Conservation (phyloP, 2,888 invertebrate genomes). For the Gandaritis pyraliata region DNA sequence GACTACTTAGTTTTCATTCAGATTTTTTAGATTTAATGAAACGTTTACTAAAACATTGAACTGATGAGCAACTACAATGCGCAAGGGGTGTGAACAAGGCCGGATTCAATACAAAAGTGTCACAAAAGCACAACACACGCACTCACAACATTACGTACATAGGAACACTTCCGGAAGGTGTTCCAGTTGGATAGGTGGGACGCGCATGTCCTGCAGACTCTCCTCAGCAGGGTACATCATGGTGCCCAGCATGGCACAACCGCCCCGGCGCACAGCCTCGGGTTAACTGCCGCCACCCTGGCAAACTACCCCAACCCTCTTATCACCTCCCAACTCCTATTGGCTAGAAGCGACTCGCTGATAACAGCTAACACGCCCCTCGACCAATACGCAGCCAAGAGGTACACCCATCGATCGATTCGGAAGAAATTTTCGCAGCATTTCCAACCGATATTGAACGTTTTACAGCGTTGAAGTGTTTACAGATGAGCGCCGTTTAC, state of each 20-base stretch:
- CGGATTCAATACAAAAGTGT: not conserved
- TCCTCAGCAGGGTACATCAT: slow-evolving; percentile 81
- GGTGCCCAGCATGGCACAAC: slow-evolving; percentile 76
- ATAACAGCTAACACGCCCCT: slow-evolving; percentile 79
- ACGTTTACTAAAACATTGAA: not conserved
- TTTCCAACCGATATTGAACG: slow-evolving; percentile 74
- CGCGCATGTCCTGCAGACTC: slow-evolving; percentile 85
- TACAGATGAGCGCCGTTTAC: slow-evolving; percentile 61
- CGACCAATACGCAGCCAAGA: slow-evolving; percentile 67
- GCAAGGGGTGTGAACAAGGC: not conserved
- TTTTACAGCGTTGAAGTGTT: slow-evolving; percentile 66
- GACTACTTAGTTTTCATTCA: too few species aligned
- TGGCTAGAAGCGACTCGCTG: slow-evolving; percentile 65
- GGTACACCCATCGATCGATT: slow-evolving; percentile 80
- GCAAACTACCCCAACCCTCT: slow-evolving; percentile 78
- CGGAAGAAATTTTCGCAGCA: slow-evolving; percentile 68
- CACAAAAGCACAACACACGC: slow-evolving; percentile 45
- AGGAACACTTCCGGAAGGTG: slow-evolving; percentile 89
- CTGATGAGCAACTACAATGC: not conserved
- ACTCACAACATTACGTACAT: slow-evolving; percentile 83
- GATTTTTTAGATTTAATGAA: not conserved
- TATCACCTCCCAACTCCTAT: slow-evolving; percentile 66
- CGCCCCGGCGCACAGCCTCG: slow-evolving; percentile 66
- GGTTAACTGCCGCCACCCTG: slow-evolving; percentile 75
- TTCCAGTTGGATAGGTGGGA: slow-evolving; percentile 89